Evolutionary conservation across 30 jellyfish, hydroid and myxozoan species (phyloP).

Genomic region (Cassiopea andromeda): DNA sequence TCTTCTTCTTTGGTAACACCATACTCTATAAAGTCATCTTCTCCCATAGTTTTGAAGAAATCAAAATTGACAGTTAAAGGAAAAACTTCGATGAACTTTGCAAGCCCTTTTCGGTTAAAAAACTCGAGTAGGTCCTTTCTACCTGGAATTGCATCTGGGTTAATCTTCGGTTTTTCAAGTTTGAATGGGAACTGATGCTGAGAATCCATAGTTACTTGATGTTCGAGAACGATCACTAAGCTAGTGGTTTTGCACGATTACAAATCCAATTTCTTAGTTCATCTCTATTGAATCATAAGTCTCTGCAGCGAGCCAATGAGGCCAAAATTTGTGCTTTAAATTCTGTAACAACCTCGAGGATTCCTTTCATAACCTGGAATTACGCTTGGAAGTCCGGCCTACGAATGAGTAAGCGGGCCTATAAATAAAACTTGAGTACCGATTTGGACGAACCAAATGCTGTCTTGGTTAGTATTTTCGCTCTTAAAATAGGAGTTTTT

Average conservation of each 20-base stretch:
- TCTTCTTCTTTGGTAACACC: slow-evolving; percentile 83
- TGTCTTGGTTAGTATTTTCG: background rate
- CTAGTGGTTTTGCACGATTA: background rate
- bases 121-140: slow-evolving; percentile 82
- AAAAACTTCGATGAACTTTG: slow-evolving; percentile 75
- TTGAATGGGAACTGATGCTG: slow-evolving; percentile 55
- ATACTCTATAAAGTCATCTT: slow-evolving; percentile 91
- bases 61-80: slow-evolving; percentile 85
- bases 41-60: slow-evolving; percentile 92
- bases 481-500: background rate
- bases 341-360: background rate
- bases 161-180: slow-evolving; percentile 75
- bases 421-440: background rate
- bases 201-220: slow-evolving; percentile 4
- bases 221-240: background rate
- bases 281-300: background rate
- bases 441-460: background rate
- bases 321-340: background rate
- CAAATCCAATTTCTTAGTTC: background rate
- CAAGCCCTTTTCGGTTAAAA: slow-evolving; percentile 64
- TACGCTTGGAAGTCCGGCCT: background rate
- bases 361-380: background rate
- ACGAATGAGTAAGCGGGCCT: background rate
- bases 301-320: background rate
- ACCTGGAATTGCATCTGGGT: slow-evolving; percentile 91